These are phyloP conservation scores for Leuciscus waleckii DNA, from an alignment of 2,797 vertebrate species.

Conservation along the genomic window DNA sequence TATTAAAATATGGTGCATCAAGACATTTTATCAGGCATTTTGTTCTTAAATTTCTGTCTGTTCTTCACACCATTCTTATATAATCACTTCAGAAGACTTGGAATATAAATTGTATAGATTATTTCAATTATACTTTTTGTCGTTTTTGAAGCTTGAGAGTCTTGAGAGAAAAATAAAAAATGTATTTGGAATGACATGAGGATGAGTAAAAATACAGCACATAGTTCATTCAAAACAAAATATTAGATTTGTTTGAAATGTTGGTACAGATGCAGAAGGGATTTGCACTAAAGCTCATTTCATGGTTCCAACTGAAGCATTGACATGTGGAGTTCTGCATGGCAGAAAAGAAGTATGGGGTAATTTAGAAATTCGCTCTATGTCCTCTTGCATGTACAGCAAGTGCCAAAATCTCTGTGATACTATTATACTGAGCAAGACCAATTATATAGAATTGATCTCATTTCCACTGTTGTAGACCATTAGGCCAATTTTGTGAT, in stretches of 20 bases:
- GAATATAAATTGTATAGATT: neutral
- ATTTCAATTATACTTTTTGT: neutral
- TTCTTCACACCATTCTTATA: neutral
- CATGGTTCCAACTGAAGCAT: neutral
- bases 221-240: conserved; percentile 3
- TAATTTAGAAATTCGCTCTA: conserved; percentile 32
- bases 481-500: conserved; percentile 53
- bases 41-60: neutral
- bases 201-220: neutral
- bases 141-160: neutral
- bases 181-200: neutral
- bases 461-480: conserved; percentile 17
- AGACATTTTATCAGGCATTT: neutral
- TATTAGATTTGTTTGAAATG: neutral
- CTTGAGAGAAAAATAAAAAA: neutral
- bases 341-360: conserved; percentile 20
- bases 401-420: conserved; percentile 46
- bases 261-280: neutral
- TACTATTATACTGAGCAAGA: conserved; percentile 30
- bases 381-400: neutral
- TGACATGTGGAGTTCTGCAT: neutral
- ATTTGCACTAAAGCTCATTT: neutral
- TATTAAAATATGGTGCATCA: neutral
- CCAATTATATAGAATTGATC: conserved; percentile 58
- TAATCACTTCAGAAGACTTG: neutral